phyloP scores from a whole-genome alignment of 2,888 invertebrate genomes.

The Lithosia quadra region DNA sequence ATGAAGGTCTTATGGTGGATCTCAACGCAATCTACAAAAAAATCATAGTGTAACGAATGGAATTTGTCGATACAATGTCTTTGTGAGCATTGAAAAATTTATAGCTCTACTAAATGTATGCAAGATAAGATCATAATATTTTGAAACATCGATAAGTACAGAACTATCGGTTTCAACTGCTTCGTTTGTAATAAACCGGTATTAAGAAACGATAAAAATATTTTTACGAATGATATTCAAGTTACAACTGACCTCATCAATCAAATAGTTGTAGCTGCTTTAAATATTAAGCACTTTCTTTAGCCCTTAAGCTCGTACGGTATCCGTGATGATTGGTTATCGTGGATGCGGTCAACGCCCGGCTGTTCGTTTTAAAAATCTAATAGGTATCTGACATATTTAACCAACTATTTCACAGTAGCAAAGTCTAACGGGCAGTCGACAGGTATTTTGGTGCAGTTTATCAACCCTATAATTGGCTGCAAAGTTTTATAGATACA shows the following conservation, averaged over 20 bases:
- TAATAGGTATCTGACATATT: not conserved
- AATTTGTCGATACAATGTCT: constrained; percentile 41
- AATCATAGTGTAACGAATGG: constrained; percentile 42
- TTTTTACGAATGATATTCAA: not conserved
- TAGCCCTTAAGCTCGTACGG: not conserved
- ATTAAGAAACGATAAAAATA: not conserved
- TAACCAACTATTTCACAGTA: not conserved
- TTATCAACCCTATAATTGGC: too few species aligned
- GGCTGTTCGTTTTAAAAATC: too few species aligned
- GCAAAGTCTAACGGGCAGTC: not conserved
- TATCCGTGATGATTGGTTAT: not conserved
- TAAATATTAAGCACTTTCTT: not conserved
- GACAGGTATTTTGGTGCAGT: too few species aligned
- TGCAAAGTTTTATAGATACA: too few species aligned
- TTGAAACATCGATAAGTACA: constrained; percentile 7
- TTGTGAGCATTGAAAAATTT: constrained; percentile 46
- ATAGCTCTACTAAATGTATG: constrained; percentile 37
- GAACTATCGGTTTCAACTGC: constrained; percentile 19
- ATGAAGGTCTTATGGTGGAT: constrained; percentile 45
- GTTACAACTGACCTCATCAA: not conserved
- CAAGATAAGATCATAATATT: constrained; percentile 42
- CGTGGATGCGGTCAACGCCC: not conserved
- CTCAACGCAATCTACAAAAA: constrained; percentile 34
- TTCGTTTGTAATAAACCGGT: constrained; percentile 17
- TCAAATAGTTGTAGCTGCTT: not conserved